Evolutionary conservation across 2,797 vertebrate genomes (phyloP), one percentile per base, ranked within the genome.

Genomic region (Sebastes iracundus): DNA sequence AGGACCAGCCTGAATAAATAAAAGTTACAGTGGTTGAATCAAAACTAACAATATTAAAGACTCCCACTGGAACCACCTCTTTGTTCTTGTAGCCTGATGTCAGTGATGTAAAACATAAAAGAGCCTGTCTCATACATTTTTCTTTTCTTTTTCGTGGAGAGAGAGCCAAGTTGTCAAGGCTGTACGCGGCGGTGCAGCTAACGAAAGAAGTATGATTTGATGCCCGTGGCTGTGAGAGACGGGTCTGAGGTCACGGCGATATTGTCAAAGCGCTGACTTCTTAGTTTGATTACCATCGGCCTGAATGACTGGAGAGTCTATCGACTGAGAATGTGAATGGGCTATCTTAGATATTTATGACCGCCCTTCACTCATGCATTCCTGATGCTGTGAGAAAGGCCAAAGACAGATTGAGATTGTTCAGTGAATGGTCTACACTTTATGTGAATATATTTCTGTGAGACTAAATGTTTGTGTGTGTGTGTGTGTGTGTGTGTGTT

Each of bases 291-390:
- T 75, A 80, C 79, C 38, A 67, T 27, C 23, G 5, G 62, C 55
- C 59, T 82, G 82, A 83, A 75, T 59, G 77, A 82, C 83, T 77
- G 42, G 30, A 81, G 71, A 79, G 56, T 30, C 59, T 79, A 88
- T 80, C 79, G 87, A 88, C 77, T 67, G 80, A 70, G 75, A 82
- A 75, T 79, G 72, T 81, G 82, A 87, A 90, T 64, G 75, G 82
- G 79, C 75, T 20, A 33, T 78, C 56, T 80, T 6, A 33, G 82
- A 85, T 91, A 91, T 93, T 90, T 88, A 93, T 90, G 88, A 72
- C 62, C 16, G 2, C 14, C 49, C 53, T 70, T 74, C 7, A 0
- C 85, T 82, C 82, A 75, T 81, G 81, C 81, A 85, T 89, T 76
- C 59, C 85, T 84, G 72, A 85, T 81, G 80, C 66, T 55, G 49